These are phyloP conservation scores for Hyles euphorbiae DNA, from an alignment of 1,140 invertebrate genomes.

Conservation along the genomic window DNA sequence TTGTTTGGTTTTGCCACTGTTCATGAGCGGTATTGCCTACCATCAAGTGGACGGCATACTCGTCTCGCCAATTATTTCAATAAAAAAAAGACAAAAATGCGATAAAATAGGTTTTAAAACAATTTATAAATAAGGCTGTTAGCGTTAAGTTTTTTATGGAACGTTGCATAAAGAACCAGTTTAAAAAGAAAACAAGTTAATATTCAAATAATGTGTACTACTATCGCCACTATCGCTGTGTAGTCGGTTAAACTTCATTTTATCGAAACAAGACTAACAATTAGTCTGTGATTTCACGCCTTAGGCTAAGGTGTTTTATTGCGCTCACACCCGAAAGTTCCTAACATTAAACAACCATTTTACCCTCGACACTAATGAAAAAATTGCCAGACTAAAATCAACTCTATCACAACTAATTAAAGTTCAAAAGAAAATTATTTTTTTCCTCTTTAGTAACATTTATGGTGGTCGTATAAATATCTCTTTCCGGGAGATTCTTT, in stretches of 20 bases:
- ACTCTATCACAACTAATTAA: conserved; percentile 10
- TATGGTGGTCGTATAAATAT: conserved; percentile 26
- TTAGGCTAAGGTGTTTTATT: conserved; percentile 30
- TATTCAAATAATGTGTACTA: not conserved
- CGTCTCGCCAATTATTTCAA: too few species aligned
- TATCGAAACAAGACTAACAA: conserved; percentile 28
- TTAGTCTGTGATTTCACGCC: conserved; percentile 29
- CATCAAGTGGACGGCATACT: too few species aligned
- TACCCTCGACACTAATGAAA: not conserved
- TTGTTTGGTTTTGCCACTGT: too few species aligned
- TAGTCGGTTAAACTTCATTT: conserved; percentile 14
- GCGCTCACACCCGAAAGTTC: conserved; percentile 25
- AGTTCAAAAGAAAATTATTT: conserved; percentile 2
- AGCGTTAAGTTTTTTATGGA: too few species aligned
- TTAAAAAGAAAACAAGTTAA: too few species aligned
- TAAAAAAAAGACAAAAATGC: too few species aligned
- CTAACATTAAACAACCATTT: conserved; percentile 11
- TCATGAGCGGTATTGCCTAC: too few species aligned
- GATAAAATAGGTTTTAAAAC: too few species aligned
- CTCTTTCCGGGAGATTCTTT: conserved; percentile 35
- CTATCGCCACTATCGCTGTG: not conserved
- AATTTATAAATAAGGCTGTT: too few species aligned
- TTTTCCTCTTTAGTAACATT: conserved; percentile 8
- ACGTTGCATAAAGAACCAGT: too few species aligned
- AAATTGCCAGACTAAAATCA: conserved; percentile 3